These are phyloP conservation scores for Channallabes apus DNA, from an alignment of 2,797 vertebrate species.

Conservation along the genomic window DNA sequence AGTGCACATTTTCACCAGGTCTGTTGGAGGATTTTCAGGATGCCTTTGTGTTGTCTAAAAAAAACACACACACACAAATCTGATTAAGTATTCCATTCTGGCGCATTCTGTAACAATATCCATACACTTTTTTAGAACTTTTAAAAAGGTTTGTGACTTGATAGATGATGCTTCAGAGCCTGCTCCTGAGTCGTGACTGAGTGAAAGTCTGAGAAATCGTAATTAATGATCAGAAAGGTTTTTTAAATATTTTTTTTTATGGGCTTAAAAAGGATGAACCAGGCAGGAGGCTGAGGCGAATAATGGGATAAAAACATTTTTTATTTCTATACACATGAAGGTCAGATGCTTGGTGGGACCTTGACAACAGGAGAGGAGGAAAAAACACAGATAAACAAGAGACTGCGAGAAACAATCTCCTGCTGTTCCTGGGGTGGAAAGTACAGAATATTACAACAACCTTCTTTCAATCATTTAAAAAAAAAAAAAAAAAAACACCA, in stretches of 20 bases:
- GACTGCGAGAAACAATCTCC: background rate
- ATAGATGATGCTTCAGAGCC: background rate
- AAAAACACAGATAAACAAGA: conserved; percentile 12
- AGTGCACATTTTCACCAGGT: conserved; percentile 40
- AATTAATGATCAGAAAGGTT: background rate
- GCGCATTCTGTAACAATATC: background rate
- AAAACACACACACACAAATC: conserved; percentile 43
- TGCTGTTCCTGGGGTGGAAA: conserved; percentile 11
- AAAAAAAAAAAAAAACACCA: background rate
- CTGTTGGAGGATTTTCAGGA: conserved; percentile 21
- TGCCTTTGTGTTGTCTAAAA: conserved; percentile 34
- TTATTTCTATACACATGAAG: conserved; percentile 20
- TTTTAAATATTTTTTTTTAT: no score
- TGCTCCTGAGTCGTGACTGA: background rate
- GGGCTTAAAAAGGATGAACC: background rate
- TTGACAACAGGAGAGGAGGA: background rate
- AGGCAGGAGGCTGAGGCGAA: conserved; percentile 15
- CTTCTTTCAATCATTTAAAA: background rate
- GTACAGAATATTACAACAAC: background rate
- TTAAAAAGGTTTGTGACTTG: background rate
- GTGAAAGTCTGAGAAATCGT: background rate
- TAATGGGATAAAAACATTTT: background rate
- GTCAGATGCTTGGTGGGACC: conserved; percentile 5
- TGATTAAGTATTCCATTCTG: conserved; percentile 22
- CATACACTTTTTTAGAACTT: background rate